These are phyloP conservation scores for Drosophila pseudotakahashii DNA, from an alignment of 2,888 invertebrate genomes.

Conservation along the genomic window DNA sequence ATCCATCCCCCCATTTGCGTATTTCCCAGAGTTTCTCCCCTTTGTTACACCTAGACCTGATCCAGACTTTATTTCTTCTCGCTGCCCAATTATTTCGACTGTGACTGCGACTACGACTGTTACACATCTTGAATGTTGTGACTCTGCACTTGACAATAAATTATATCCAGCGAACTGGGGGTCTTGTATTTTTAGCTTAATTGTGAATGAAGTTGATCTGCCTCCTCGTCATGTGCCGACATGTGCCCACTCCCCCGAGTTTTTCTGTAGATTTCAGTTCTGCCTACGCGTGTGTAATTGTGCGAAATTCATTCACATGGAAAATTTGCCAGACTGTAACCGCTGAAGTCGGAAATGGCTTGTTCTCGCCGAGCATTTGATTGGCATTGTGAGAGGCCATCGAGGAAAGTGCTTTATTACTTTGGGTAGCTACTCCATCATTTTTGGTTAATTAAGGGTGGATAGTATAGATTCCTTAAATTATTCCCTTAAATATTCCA, in stretches of 20 bases:
- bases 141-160: constrained; percentile 79
- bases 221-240: constrained; percentile 59
- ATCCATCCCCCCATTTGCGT: constrained; percentile 30
- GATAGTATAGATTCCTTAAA: background rate
- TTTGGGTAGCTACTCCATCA: background rate
- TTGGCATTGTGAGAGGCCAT: constrained; percentile 17
- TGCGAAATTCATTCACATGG: constrained; percentile 75
- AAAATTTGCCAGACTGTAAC: constrained; percentile 75
- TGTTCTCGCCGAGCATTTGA: constrained; percentile 26
- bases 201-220: constrained; percentile 68
- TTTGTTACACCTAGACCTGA: constrained; percentile 46
- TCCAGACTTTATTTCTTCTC: constrained; percentile 17
- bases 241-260: constrained; percentile 50
- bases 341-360: constrained; percentile 52
- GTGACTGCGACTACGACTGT: constrained; percentile 32
- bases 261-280: background rate
- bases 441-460: constrained; percentile 9
- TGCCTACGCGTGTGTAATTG: constrained; percentile 59
- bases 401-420: constrained; percentile 15
- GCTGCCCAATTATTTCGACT: constrained; percentile 42
- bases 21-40: constrained; percentile 30
- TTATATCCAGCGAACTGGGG: constrained; percentile 62
- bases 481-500: background rate
- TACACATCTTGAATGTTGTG: constrained; percentile 61
- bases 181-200: constrained; percentile 72